Base-by-base conservation (phyloP, 1,140 invertebrate species). In the Oreohelix idahoensis region DNA sequence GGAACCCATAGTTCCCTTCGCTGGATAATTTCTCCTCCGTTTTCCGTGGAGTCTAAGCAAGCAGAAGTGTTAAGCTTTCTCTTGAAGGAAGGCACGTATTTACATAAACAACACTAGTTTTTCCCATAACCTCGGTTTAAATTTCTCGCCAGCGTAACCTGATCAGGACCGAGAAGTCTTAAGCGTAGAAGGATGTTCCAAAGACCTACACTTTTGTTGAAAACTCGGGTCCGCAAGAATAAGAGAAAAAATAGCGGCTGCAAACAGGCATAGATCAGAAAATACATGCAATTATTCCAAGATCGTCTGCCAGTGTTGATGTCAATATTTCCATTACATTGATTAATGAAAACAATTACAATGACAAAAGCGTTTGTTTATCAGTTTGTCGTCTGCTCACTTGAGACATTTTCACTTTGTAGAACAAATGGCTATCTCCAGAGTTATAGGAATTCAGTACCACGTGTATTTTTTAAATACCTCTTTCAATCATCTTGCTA, bases 101-200 rank as follows among this genome's bases (percentile, higher is more conserved):
- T 58, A 58, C 51, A 58, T 58, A 58, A 58, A 58, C 23, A 58
- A 58, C 51, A 58, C 51, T 58, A 26, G 51, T 58, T 58, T 58
- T 58, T 58, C 51, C 51, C 51, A 17, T 23, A 58, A 58, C 15
- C 51, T 23, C 23, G 51, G 15, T 15, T 58, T 15, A 4, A 58
- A 58, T 58, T 58, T 58, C 51, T 23, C 51, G 26, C 51, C 17
- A 58, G 23, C 10, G 51, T 15, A 58, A 58, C 26, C 20, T 20
- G 51, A 58, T 58, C 17, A 23, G 10, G 51, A 20, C 51, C 26
- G 20, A 4, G 51, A 20, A 58, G 20, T 2, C 4, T 20, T 2
- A 26, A 58, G 51, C 51, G 26, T 58, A 4, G 51, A 58, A 58
- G n/a, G 51, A 58, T 26, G 26, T 4, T 20, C 23, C 51, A 4